Evolutionary conservation across 2,113 vertebrate species (phyloP), one percentile per base, ranked within the genome.

Genomic region (Corythornis madagascariensis): DNA sequence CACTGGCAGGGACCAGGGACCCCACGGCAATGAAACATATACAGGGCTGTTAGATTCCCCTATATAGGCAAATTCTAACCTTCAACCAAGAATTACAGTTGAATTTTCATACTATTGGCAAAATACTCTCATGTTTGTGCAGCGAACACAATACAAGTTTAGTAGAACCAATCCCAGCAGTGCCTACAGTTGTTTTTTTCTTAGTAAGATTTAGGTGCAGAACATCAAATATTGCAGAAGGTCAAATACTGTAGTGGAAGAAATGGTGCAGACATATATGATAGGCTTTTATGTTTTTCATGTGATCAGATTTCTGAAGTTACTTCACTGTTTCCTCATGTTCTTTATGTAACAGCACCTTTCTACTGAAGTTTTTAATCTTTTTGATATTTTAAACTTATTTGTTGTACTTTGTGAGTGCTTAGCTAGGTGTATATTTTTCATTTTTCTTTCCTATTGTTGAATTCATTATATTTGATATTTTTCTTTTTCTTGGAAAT

Each of bases 101-200:
- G 90, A 83, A 83, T 91, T 97, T 72, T 82, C 77, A 57, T 90
- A 69, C n/a, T 38, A 59, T 1, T 22, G 53, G 42, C 76, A 53
- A 75, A 91, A 85, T 90, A 70, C 13, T 92, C 92, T 91, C 65
- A 86, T 71, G 61, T 28, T 69, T 83, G 52, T 66, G 80, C 91
- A 86, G 45, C 72, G 69, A 83, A 90, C 93, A 83, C 88, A 67
- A 57, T 52, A 50, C 0, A 3, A 93, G 22, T 82, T 77, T 50
- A 43, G 55, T 86, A 65, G 88, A 92, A 75, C 25, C 50, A 69
- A 66, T 79, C 53, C 57, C 19, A 70, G 29, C 19, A 59, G 38
- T 70, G 20, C 15, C 78, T 72, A 28, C 16, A 50, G 16, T 66
- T 66, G 28, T 61, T 78, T 79, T 57, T 52, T 84, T 66, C 40